These are phyloP conservation scores for Eudasyphora cyanicolor DNA, from an alignment of 2,888 invertebrate genomes.

Conservation along the genomic window DNA sequence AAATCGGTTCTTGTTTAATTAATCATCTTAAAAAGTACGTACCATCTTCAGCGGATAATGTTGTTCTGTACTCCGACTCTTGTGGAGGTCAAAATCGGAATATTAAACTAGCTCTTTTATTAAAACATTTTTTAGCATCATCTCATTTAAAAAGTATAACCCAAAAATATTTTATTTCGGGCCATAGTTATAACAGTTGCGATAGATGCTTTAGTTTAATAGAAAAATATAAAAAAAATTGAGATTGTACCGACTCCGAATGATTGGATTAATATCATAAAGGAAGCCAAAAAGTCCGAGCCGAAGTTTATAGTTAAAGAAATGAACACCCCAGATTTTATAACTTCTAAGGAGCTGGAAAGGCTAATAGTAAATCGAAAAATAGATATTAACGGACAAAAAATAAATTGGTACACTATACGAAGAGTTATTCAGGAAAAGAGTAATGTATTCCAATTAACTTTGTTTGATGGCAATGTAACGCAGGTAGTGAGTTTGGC, in stretches of 20 bases:
- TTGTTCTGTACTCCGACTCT: conserved; percentile 33
- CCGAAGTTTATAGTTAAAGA: conserved; percentile 22
- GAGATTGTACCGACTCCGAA: conserved; percentile 32
- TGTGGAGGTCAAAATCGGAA: conserved; percentile 28
- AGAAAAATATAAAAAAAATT: conserved; percentile 27
- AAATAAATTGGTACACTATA: conserved; percentile 8
- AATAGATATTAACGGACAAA: conserved; percentile 20
- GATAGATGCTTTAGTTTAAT: conserved; percentile 31
- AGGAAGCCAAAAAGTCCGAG: conserved; percentile 24
- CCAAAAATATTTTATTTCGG: conserved; percentile 26
- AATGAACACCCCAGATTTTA: conserved; percentile 25
- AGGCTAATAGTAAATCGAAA: conserved; percentile 19
- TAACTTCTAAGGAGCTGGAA: conserved; percentile 10
- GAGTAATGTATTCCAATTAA: conserved; percentile 16
- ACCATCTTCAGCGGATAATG: conserved; percentile 18
- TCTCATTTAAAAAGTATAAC: conserved; percentile 30
- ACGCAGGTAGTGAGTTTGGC: conserved; percentile 11
- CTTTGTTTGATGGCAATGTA: conserved; percentile 9
- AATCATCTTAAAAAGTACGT: conserved; percentile 23
- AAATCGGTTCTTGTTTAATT: conserved; percentile 28
- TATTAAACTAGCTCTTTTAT: conserved; percentile 33
- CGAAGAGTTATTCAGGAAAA: conserved; percentile 2
- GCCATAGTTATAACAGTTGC: conserved; percentile 5
- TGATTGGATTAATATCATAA: conserved; percentile 24
- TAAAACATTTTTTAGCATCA: conserved; percentile 17